Conservation (phyloP, 2,113 vertebrate species). For the Megaceryle maxima region DNA sequence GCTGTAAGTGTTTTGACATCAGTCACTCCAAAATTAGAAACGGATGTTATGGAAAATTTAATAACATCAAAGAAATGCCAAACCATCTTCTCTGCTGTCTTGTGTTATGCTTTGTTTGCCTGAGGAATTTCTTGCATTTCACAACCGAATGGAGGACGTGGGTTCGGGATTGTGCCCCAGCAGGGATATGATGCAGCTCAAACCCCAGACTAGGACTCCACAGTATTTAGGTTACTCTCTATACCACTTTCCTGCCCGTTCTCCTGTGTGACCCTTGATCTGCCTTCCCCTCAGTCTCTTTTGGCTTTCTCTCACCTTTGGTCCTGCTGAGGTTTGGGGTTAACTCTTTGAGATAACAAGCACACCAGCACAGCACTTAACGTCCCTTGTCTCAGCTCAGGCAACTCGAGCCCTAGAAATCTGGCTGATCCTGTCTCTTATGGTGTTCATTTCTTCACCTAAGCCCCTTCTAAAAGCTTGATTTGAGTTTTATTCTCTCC, state of each 20-base stretch:
- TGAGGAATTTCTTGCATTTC: slow-evolving; percentile 3
- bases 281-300: background rate
- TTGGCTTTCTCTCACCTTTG: background rate
- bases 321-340: background rate
- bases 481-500: background rate
- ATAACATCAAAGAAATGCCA: slow-evolving; percentile 26
- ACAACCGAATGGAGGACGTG: background rate
- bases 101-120: background rate
- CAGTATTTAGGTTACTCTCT: background rate
- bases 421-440: background rate
- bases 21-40: slow-evolving; percentile 48
- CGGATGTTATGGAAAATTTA: slow-evolving; percentile 22
- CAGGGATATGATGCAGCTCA: background rate
- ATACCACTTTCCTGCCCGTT: rapidly evolving
- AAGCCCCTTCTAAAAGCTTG: background rate
- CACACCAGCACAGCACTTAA: background rate
- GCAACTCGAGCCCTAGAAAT: background rate
- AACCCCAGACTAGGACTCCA: background rate
- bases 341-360: background rate
- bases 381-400: background rate
- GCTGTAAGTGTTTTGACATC: slow-evolving; percentile 42
- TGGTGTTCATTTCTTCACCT: background rate
- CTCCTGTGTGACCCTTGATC: background rate
- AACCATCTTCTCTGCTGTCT: background rate
- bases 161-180: background rate